Conservation (phyloP, 2,888 invertebrate genomes). For the Orthonevra nobilis region DNA sequence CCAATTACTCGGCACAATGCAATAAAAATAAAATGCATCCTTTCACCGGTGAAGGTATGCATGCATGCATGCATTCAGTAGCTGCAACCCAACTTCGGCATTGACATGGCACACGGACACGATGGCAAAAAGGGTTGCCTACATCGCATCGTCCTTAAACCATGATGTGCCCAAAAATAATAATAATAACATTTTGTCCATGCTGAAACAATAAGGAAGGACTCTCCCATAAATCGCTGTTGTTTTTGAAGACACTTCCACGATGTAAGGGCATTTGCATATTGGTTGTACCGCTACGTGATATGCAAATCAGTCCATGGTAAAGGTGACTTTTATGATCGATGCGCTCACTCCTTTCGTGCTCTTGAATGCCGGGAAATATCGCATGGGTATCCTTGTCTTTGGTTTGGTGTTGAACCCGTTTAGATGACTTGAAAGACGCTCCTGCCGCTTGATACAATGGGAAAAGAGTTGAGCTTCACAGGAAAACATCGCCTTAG, state of each 20-base stretch:
- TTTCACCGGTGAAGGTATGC: slow-evolving; percentile 28
- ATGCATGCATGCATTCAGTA: slow-evolving; percentile 31
- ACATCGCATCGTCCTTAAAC: not conserved
- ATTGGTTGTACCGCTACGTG: slow-evolving; percentile 51
- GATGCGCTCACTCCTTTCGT: slow-evolving; percentile 33
- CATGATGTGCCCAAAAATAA: slow-evolving; percentile 42
- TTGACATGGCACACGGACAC: slow-evolving; percentile 38
- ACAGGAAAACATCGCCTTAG: slow-evolving; percentile 19
- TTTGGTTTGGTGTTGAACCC: slow-evolving; percentile 47
- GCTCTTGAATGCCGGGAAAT: not conserved
- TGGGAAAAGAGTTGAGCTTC: slow-evolving; percentile 48
- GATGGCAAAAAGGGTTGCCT: slow-evolving; percentile 48
- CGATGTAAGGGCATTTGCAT: slow-evolving; percentile 33
- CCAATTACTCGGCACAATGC: slow-evolving; percentile 62
- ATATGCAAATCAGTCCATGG: slow-evolving; percentile 53
- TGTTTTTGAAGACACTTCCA: slow-evolving; percentile 1
- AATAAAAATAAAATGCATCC: slow-evolving; percentile 63
- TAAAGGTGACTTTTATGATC: slow-evolving; percentile 43
- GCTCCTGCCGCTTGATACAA: slow-evolving; percentile 16
- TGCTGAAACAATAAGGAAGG: slow-evolving; percentile 56
- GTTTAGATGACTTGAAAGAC: slow-evolving; percentile 39
- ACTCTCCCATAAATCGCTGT: slow-evolving; percentile 18
- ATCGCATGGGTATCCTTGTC: slow-evolving; percentile 9
- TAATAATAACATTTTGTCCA: slow-evolving; percentile 61
- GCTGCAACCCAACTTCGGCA: slow-evolving; percentile 15